Evolutionary conservation across 2,113 vertebrate species (phyloP), one percentile per base, ranked within the genome.

Genomic region (Xyrauchen texanus): DNA sequence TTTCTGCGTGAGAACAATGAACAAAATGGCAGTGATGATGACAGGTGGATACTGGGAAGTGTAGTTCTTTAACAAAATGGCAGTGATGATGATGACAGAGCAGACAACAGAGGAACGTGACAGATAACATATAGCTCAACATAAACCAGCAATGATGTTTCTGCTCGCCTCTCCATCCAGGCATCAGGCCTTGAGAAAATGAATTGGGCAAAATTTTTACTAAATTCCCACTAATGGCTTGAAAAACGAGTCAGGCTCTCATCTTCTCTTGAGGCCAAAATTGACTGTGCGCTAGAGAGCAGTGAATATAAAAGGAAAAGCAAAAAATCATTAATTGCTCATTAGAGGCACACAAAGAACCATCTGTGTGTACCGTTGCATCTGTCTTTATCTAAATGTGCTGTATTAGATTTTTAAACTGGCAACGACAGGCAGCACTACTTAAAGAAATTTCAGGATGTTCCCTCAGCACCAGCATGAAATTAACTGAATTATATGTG

Each of bases 241-340:
- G 73, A 55, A 76, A 76, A 13, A 76, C 13, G 49, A 55, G 61
- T 21, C 73, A 65, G 62, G 34, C 46, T 74, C 6, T 61, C 15
- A 34, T 34, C 21, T 63, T 15, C 16, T 53, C 45, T 76, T 4
- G 73, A 45, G 62, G 10, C 34, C 16, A 42, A 65, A 76, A 76
- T 15, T 55, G 61, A 76, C 12, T 65, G 62, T 65, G 73, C 11
- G 6, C 65, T 55, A 65, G 61, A 64, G 61, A 76, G 61, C 21
- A 16, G 73, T 13, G 51, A 49, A 65, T 76, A 65, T 55, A 51
- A 76, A 76, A 76, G 47, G 8, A 21, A 65, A 76, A 65, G 73
- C 65, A 76, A 65, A 73, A 76, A 76, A 76, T 76, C 62, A 76
- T 76, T 65, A 76, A 76, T 76, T 76, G 73, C 73, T 76, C 73